Conservation (phyloP, 2,888 invertebrate genomes). For the Tupiocoris notatus region DNA sequence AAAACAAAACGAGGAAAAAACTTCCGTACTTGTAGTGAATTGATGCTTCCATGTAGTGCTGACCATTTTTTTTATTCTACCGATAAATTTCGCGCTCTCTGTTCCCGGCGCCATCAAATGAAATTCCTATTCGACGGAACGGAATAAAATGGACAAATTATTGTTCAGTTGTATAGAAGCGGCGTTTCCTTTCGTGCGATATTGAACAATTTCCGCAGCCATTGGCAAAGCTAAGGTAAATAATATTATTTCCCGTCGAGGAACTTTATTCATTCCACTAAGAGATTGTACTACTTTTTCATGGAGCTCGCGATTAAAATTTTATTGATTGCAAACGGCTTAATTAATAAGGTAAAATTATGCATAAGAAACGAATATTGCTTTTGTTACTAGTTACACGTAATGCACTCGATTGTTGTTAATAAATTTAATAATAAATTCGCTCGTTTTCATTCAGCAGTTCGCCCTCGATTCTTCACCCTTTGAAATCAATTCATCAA, state of each 20-base stretch:
- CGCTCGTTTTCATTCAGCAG: not conserved
- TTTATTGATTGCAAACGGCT: conserved; percentile 40
- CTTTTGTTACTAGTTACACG: conserved; percentile 42
- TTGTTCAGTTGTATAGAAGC: not conserved
- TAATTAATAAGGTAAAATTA: conserved; percentile 37
- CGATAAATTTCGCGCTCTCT: not conserved
- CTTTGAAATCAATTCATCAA: no score
- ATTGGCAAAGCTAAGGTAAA: not conserved
- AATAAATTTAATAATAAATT: conserved; percentile 40
- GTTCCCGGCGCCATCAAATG: not conserved
- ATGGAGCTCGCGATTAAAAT: conserved; percentile 15
- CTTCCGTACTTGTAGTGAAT: not conserved
- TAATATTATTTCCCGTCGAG: not conserved
- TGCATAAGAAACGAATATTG: conserved; percentile 39
- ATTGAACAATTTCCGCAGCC: not conserved
- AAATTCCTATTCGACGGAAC: not conserved
- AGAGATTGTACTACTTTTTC: not conserved
- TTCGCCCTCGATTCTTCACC: no score
- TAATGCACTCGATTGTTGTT: conserved; percentile 42
- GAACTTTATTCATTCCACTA: not conserved
- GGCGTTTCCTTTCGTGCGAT: not conserved
- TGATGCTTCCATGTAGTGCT: not conserved
- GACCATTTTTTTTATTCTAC: not conserved
- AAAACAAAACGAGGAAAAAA: not conserved
- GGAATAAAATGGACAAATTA: not conserved